phyloP scores from a whole-genome alignment of 2,888 invertebrate genomes.

The Crocallis elinguaria region DNA sequence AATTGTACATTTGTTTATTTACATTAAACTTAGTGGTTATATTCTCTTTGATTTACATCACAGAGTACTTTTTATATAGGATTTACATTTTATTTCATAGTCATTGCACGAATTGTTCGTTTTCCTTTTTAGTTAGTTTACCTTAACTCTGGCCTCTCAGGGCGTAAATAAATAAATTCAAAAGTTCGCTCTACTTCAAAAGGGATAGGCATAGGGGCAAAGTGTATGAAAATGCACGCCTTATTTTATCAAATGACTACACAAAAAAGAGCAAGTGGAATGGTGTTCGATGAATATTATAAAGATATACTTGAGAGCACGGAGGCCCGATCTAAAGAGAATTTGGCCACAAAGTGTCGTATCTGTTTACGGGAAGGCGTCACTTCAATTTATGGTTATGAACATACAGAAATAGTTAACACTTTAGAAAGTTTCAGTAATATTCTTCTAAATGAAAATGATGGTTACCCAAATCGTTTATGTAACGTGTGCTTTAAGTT shows the following conservation, averaged over 20 bases:
- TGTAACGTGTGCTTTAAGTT: constrained; percentile 63
- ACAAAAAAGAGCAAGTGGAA: constrained; percentile 29
- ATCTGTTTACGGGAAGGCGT: constrained; percentile 40
- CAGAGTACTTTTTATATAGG: no score
- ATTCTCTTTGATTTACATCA: no score
- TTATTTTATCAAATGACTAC: constrained; percentile 35
- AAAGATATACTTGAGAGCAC: constrained; percentile 22
- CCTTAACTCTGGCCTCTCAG: no score
- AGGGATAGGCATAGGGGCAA: no score
- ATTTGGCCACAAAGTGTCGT: constrained; percentile 33
- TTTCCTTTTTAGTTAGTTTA: no score
- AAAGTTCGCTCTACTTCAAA: no score
- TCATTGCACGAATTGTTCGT: no score
- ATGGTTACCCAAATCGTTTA: constrained; percentile 58
- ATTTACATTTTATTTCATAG: no score
- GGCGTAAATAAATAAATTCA: no score
- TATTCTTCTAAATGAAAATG: constrained; percentile 53
- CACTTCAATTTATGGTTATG: constrained; percentile 28
- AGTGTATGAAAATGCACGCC: constrained; percentile 32
- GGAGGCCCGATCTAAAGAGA: constrained; percentile 6
- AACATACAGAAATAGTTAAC: constrained; percentile 18
- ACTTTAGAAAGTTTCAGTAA: constrained; percentile 43
- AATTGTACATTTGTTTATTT: no score
- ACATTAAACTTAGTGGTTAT: no score
- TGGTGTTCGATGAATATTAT: constrained; percentile 36